These are phyloP conservation scores for Mastigias papua DNA, from an alignment of 30 jellyfish, hydroid and myxozoan genomes.

Conservation along the genomic window DNA sequence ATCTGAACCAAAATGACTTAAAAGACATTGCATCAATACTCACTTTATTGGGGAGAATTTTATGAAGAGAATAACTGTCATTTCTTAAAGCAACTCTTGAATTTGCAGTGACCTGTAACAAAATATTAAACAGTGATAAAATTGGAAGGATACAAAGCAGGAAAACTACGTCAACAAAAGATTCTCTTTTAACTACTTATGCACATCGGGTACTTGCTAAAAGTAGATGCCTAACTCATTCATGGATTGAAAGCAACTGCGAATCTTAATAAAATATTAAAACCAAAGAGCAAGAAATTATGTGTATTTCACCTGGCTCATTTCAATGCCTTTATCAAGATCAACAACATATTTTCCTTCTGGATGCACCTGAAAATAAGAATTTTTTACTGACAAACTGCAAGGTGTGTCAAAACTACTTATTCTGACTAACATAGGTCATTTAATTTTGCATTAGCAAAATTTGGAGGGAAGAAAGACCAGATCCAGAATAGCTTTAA, in stretches of 20 bases:
- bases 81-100: conserved; percentile 97
- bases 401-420: no score
- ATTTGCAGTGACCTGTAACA: conserved; percentile 89
- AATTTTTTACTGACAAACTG: neutral
- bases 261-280: no score
- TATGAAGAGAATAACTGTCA: conserved; percentile 95
- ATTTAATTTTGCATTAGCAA: no score
- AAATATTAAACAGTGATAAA: neutral
- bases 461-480: no score
- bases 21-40: neutral
- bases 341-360: conserved; percentile 99
- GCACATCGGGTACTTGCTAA: no score
- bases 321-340: conserved; percentile 94
- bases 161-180: neutral
- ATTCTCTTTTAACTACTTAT: no score
- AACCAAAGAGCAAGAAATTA: neutral
- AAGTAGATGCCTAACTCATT: no score
- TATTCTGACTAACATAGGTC: no score
- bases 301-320: conserved; percentile 77
- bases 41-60: conserved; percentile 95
- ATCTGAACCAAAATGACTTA: no score
- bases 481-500: no score
- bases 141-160: neutral
- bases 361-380: conserved; percentile 88
- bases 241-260: no score